Evolutionary conservation across 2,113 vertebrate species (phyloP), one percentile per base, ranked within the genome.

Genomic region (Cyanistes caeruleus): DNA sequence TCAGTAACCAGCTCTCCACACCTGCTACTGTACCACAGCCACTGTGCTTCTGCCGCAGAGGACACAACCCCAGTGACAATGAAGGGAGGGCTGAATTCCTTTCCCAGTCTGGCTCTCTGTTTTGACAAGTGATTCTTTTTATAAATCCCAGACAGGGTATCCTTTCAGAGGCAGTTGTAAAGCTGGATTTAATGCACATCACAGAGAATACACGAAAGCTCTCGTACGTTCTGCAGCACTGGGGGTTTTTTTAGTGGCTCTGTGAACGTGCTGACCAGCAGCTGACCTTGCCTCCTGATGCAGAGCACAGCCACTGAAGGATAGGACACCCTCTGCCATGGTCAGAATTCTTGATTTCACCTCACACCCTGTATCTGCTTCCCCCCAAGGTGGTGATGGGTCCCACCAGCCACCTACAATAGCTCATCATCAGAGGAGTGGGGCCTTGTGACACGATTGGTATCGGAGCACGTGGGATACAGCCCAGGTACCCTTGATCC

Each of bases 91-190:
- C 46, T 72, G 85, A 90, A 88, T 88, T 89, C 78, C 82, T 85
- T 51, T 94, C 90, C 75, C 82, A 90, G 78, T 56, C 84, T 12
- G 6, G 87, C 62, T 72, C 84, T 75, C 51, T 94, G 93, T 95
- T 95, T 90, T 83, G 94, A 90, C 85, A 80, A 94, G 82, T 74
- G 75, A 88, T 90, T 69, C 58, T 91, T 90, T 94, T 55, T 53
- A 65, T 69, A 96, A 95, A 96, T 28, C 91, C 93, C 89, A 94
- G 91, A 56, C 91, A 89, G 86, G 1, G 7, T 13, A 68, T 68
- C 93, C 93, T 95, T 96, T 86, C 95, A 92, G 72, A 84, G 90
- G 64, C 78, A 46, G 67, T 31, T 95, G 78, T 88, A 93, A 93
- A 94, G 91, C 93, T 70, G 90, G 82, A 79, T 96, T 97, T 93